Evolutionary conservation across 1,140 invertebrate genomes (phyloP), one percentile per base, ranked within the genome.

Genomic region (Trinorchestia longiramus): DNA sequence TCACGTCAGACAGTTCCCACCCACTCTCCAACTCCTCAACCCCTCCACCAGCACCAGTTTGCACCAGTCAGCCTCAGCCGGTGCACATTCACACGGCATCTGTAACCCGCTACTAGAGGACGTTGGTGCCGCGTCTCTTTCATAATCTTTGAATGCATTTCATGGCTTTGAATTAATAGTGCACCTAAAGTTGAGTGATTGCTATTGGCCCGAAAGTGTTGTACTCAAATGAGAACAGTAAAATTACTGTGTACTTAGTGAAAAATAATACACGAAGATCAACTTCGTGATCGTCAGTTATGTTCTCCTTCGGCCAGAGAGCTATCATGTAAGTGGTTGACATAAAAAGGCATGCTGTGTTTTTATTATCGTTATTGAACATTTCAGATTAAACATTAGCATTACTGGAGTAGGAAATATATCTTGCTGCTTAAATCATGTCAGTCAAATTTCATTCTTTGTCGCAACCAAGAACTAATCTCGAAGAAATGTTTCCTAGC

Each of bases 31-130:
- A 36, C 88, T 41, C 28, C 88, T 15, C 88, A 90, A 42, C 88
- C 88, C 92, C 92, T 94, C 92, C 92, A 94, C 44, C 88, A 94
- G 44, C 92, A 94, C 92, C 92, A 94, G 92, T 94, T 45, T 94
- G 92, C 92, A 94, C 92, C 92, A 94, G 92, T 45, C 92, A 94
- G 88, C 88, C 88, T 45, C 92, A 94, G 88, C 88, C 88, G 88
- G 88, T 42, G 28, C 17, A 42, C 88, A 36, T 42, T 11, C 43
- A 43, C 40, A 94, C 43, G 43, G 43, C 92, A 94, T 94, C 92
- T 94, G 92, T 94, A 43, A 43, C 44, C n/a, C 92, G 28, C 11
- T 42, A 41, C 43, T 91, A 41, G 43, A 8, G 92, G 92, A 45
- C 3, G 92, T 41, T 47, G 8, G 19, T 47, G 92, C 43, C 40